A percentile compares a stretch with the other conserved stretches of the same genome.
These are phyloP conservation scores for Arremon brunneinucha DNA, from an alignment of 2,797 vertebrate genomes.

Conservation along the genomic window DNA sequence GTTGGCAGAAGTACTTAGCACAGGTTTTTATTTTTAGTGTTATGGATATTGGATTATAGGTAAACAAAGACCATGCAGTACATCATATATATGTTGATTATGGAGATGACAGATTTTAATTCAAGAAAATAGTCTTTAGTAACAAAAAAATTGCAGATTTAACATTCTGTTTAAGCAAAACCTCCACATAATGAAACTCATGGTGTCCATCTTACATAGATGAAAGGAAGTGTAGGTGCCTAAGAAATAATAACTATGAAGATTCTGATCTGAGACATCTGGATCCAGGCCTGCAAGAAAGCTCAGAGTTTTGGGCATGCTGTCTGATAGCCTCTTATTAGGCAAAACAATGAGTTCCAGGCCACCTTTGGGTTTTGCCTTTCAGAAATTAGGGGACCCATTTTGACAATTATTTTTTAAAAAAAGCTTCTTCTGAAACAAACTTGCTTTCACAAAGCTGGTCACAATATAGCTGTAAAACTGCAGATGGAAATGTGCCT, in stretches of 20 bases:
- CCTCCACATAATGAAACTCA: neutral
- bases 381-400: neutral
- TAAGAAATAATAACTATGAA: neutral
- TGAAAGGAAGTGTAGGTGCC: neutral
- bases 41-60: neutral
- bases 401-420: neutral
- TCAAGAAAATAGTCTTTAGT: neutral
- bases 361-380: neutral
- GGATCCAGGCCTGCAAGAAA: neutral
- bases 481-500: neutral
- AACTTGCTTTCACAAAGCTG: neutral
- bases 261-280: neutral
- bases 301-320: neutral
- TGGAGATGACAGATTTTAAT: neutral
- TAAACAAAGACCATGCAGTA: neutral
- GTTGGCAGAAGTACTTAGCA: neutral
- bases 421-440: neutral
- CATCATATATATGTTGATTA: neutral
- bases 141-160: neutral
- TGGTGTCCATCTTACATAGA: neutral
- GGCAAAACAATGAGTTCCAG: neutral
- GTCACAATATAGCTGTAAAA: neutral
- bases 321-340: neutral
- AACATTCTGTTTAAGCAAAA: neutral
- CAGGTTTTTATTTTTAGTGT: constrained; percentile 27